Base-by-base conservation (phyloP, 2,888 invertebrate genomes). In the Spilarctia lutea region DNA sequence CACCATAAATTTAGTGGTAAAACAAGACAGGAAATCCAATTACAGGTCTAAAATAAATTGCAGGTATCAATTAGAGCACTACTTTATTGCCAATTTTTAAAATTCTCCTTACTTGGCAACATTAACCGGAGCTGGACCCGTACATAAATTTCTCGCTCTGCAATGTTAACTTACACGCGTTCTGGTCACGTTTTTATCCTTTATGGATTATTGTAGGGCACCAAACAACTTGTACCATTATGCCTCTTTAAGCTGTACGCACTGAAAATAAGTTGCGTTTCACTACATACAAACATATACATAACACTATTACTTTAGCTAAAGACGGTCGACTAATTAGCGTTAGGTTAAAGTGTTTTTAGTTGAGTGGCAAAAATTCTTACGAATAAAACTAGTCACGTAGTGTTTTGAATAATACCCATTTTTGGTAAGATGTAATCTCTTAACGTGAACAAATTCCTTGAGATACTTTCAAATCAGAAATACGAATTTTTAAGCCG, bases 161-260 rank as follows among this genome's bases (percentile, higher is more conserved):
- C 70, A 70, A 72, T 78, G 82, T 75, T 69, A 75, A 71, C 72
- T 75, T 76, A 83, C 84, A 83, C 78, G 83, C 81, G 80, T 84
- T 74, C 80, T 84, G 79, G 83, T 83, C 83, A 83, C 83, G 83
- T 83, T 83, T 83, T 83, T 84, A 81, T 81, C 83, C 81, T 74
- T 81, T 83, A 83, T 82, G 80, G 83, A 83, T 80, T 82, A 84
- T 83, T 79, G 75, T 73, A 81, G 75, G 76, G 77, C 77, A 81
- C 76, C 77, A 75, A 79, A 75, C 74, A 76, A 73, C 83, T 77
- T 81, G 80, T 84, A 81, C 81, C 83, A 81, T 84, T 84, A 81
- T 83, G 74, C 75, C 79, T 77, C 75, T 80, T 83, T 75, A 77
- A 84, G 78, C 75, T 75, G 67, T 71, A 74, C 69, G 68, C 73